Conservation (phyloP, 2,797 vertebrate genomes). For the Oryzias sinensis region DNA sequence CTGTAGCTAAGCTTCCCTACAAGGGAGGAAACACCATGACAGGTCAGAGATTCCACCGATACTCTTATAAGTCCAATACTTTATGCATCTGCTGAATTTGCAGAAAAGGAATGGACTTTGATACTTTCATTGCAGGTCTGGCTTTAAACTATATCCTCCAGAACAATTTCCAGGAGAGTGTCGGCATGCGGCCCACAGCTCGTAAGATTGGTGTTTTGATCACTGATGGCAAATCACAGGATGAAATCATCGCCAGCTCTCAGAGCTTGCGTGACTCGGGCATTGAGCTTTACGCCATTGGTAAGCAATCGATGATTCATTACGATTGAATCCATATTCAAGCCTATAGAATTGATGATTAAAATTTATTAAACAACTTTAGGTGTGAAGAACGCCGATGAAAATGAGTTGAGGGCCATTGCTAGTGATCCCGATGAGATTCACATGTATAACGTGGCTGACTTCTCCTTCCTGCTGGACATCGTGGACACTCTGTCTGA, state of each 20-base stretch:
- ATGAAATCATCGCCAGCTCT: slow-evolving; percentile 87
- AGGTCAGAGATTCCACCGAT: slow-evolving; percentile 56
- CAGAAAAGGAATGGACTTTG: background rate
- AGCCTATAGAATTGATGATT: background rate
- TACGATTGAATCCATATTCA: background rate
- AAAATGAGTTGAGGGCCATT: slow-evolving; percentile 91
- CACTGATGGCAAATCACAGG: slow-evolving; percentile 98
- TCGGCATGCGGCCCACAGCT: slow-evolving; percentile 87
- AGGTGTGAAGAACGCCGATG: slow-evolving; percentile 99
- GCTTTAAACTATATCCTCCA: slow-evolving; percentile 93
- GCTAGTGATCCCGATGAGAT: slow-evolving; percentile 89
- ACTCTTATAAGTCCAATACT: no score
- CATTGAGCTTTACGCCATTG: slow-evolving; percentile 95
- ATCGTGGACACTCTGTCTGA: slow-evolving; percentile 90
- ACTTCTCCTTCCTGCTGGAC: slow-evolving; percentile 89
- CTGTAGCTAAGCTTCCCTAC: slow-evolving; percentile 93
- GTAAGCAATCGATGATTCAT: slow-evolving; percentile 66
- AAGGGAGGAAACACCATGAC: slow-evolving; percentile 99
- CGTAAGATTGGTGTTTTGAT: slow-evolving; percentile 94
- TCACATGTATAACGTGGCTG: slow-evolving; percentile 94
- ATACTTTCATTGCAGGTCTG: slow-evolving; percentile 75
- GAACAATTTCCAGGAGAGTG: slow-evolving; percentile 90
- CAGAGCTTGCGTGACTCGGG: slow-evolving; percentile 83
- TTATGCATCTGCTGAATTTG: no score
- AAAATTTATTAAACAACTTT: background rate